Evolutionary conservation across 23 tunicate genomes (phyloP).

Genomic region (Trididemnum nubilum): DNA sequence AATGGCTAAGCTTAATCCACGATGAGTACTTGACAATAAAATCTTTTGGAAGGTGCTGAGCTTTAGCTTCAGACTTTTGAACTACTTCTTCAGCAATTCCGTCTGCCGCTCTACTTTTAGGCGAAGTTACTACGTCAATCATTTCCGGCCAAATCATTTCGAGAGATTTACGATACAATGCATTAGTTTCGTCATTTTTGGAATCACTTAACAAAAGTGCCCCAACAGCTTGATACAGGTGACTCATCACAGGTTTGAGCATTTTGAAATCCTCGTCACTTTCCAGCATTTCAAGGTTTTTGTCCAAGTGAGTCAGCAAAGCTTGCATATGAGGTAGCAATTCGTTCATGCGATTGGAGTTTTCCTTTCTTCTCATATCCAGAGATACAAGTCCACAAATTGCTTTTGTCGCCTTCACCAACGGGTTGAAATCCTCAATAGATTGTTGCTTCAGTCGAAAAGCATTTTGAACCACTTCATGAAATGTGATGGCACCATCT

Average conservation of each 20-base stretch:
- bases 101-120: background rate
- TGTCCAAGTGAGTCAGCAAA: constrained; percentile 4
- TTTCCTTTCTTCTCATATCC: no score
- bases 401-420: background rate
- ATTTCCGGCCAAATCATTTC: background rate
- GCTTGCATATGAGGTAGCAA: background rate
- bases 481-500: no score
- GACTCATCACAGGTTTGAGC: background rate
- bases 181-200: background rate
- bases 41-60: background rate
- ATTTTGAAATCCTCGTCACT: background rate
- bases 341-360: background rate
- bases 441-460: background rate
- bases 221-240: background rate
- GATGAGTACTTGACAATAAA: constrained; percentile 11
- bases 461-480: no score
- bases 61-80: background rate
- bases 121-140: background rate
- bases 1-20: background rate
- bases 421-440: background rate
- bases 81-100: background rate
- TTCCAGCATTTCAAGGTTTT: background rate
- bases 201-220: no score
- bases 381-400: constrained; percentile 11
- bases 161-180: background rate